Evolutionary conservation across 2,888 invertebrate species (phyloP).

Genomic region (Drosophila suboccidentalis): DNA sequence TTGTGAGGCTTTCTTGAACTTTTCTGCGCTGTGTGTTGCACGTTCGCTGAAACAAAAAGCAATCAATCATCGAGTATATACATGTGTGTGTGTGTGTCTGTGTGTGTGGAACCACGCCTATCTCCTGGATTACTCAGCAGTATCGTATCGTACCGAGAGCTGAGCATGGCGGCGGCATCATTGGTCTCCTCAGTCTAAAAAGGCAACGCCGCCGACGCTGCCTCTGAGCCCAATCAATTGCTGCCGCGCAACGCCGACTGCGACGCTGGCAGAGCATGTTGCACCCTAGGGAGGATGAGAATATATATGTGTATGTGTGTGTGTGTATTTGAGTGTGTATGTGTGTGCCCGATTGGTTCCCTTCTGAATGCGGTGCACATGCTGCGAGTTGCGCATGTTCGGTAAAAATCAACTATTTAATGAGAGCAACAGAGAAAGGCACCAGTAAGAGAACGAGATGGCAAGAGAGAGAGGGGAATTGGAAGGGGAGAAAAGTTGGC

Average conservation of each 20-base stretch:
- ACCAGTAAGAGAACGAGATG: background rate
- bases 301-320: background rate
- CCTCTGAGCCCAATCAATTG: constrained; percentile 77
- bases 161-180: constrained; percentile 79
- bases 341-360: constrained; percentile 55
- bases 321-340: constrained; percentile 20
- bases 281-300: constrained; percentile 55
- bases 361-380: constrained; percentile 56
- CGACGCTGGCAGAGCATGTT: constrained; percentile 50
- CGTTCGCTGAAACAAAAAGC: constrained; percentile 71
- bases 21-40: constrained; percentile 49
- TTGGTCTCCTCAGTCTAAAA: constrained; percentile 66
- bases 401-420: constrained; percentile 69
- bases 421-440: constrained; percentile 11
- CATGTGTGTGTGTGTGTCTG: constrained; percentile 47
- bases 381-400: constrained; percentile 80
- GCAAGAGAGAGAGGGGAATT: background rate
- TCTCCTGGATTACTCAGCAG: constrained; percentile 84
- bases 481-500: background rate
- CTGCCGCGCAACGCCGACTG: constrained; percentile 67
- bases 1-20: constrained; percentile 70
- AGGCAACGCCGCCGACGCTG: constrained; percentile 36
- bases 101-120: constrained; percentile 84
- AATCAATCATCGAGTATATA: constrained; percentile 82
- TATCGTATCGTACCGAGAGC: constrained; percentile 61